Evolutionary conservation across 2,888 invertebrate species (phyloP).

Genomic region (Pinctada fucata): DNA sequence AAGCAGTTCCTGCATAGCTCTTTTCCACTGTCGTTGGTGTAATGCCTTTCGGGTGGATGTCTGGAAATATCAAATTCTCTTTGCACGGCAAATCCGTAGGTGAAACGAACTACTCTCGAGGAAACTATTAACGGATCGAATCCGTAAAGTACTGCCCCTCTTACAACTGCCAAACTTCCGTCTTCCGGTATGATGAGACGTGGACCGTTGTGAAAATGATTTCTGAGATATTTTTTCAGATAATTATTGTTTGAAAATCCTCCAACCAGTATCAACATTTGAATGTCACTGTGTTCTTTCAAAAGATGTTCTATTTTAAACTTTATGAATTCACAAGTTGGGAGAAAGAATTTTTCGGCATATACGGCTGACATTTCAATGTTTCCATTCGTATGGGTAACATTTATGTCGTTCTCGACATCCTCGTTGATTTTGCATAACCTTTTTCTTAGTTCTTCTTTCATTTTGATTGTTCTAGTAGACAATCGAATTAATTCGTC

Average conservation of each 20-base stretch:
- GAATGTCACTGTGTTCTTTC: not conserved
- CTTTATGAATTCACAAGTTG: no score
- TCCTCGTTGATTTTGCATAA: no score
- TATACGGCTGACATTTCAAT: no score
- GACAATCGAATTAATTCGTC: no score
- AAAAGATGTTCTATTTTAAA: slow-evolving; percentile 1
- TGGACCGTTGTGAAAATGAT: not conserved
- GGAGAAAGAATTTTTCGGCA: no score
- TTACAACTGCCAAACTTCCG: not conserved
- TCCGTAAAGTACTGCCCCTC: not conserved
- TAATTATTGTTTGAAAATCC: not conserved
- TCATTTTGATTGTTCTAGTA: no score
- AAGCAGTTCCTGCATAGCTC: not conserved
- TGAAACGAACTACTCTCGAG: not conserved
- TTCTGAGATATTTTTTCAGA: not conserved
- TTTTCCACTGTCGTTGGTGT: not conserved
- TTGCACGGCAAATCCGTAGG: not conserved
- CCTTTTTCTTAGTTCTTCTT: no score
- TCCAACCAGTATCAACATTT: not conserved
- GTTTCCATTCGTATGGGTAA: no score
- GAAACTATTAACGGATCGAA: not conserved
- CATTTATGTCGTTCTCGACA: no score
- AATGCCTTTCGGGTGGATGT: not conserved
- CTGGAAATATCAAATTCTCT: not conserved
- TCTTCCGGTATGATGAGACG: not conserved